phyloP scores from a whole-genome alignment of 1,140 invertebrate species.

The Diorhabda elongata region DNA sequence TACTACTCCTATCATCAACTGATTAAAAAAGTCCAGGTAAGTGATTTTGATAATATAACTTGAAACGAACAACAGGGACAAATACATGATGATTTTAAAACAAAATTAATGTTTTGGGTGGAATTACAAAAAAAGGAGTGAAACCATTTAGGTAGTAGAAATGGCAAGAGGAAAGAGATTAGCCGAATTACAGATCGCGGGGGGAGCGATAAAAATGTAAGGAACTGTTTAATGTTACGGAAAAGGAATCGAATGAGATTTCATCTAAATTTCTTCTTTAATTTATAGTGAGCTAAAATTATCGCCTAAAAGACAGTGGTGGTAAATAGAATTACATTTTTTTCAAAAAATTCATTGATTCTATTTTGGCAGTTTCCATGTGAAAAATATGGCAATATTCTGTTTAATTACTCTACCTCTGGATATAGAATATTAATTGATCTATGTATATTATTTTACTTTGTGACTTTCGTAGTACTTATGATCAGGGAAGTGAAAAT shows the following conservation, averaged over 20 bases:
- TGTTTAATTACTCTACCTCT: too few relatives aligned
- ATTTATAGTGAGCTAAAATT: neutral
- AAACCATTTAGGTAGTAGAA: neutral
- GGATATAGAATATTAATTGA: too few relatives aligned
- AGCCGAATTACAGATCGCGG: slow-evolving; percentile 1
- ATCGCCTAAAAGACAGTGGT: neutral
- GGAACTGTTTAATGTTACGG: slow-evolving; percentile 2
- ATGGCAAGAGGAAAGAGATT: neutral
- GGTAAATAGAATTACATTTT: too few relatives aligned
- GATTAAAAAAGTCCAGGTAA: neutral
- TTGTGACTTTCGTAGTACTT: too few relatives aligned
- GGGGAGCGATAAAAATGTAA: slow-evolving; percentile 2
- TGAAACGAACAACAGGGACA: neutral
- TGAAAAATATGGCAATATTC: too few relatives aligned
- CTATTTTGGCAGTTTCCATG: too few relatives aligned
- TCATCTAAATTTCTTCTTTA: slow-evolving; percentile 1
- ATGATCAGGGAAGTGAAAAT: too few relatives aligned
- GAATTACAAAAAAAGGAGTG: neutral
- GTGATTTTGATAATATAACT: neutral
- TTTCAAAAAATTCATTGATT: too few relatives aligned
- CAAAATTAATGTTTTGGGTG: neutral
- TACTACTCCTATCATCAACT: neutral
- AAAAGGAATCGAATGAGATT: slow-evolving; percentile 1
- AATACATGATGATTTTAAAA: neutral
- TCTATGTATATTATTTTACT: too few relatives aligned